A percentile compares a stretch with the other conserved stretches of the same genome.
Conservation (phyloP, 2,113 vertebrate species). For the Limnothrissa miodon region DNA sequence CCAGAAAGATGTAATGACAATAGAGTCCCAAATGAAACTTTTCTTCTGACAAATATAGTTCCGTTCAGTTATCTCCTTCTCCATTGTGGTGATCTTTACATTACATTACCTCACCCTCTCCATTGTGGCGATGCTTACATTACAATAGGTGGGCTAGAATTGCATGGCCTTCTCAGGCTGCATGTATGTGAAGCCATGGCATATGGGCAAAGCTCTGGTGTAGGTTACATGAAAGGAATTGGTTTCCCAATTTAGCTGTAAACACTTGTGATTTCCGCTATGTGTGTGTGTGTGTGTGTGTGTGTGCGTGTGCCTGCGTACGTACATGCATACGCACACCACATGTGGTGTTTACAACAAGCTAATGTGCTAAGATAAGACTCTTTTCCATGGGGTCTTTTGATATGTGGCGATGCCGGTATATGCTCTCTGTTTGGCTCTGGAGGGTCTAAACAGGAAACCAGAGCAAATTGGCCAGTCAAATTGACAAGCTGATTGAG, state of each 20-base stretch:
- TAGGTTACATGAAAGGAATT: constrained; percentile 11
- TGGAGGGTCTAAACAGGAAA: constrained; percentile 59
- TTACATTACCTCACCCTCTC: no score
- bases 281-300: no score
- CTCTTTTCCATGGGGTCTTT: constrained; percentile 38
- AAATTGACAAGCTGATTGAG: constrained; percentile 51
- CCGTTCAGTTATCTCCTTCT: no score
- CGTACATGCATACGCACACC: background rate
- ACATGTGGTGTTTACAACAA: constrained; percentile 51
- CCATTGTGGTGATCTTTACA: no score
- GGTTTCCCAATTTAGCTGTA: constrained; percentile 1
- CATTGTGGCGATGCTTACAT: background rate
- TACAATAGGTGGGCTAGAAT: background rate
- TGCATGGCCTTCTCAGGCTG: background rate
- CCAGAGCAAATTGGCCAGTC: constrained; percentile 38
- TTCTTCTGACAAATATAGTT: background rate
- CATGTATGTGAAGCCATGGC: background rate
- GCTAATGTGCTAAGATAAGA: constrained; percentile 57
- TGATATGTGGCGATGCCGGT: constrained; percentile 53
- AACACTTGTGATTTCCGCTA: background rate
- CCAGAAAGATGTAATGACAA: background rate
- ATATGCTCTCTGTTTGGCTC: constrained; percentile 43
- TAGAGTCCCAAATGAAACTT: background rate
- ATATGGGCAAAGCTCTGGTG: background rate
- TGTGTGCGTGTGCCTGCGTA: background rate